These are phyloP conservation scores for Dromaius novaehollandiae DNA, from an alignment of 2,113 vertebrate genomes.

Conservation along the genomic window DNA sequence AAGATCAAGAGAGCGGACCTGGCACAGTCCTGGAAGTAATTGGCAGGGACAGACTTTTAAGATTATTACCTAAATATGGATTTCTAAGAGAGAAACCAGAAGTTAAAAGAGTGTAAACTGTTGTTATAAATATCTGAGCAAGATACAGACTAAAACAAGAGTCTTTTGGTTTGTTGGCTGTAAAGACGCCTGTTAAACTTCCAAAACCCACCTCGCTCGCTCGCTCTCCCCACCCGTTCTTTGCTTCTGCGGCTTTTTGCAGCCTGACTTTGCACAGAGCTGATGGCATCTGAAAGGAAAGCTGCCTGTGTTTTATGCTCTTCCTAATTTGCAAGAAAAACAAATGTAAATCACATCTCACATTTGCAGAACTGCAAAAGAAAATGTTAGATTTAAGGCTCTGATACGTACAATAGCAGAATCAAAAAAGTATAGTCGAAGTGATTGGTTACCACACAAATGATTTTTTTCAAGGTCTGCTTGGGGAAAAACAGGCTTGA, in stretches of 20 bases:
- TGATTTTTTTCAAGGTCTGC: background rate
- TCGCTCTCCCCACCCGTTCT: background rate
- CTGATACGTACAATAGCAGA: background rate
- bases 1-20: background rate
- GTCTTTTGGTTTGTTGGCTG: slow-evolving; percentile 2
- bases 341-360: slow-evolving; percentile 47
- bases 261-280: background rate
- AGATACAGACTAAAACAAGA: slow-evolving; percentile 37
- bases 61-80: slow-evolving; percentile 45
- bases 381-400: slow-evolving; percentile 47
- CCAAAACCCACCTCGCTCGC: background rate
- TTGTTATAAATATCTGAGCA: slow-evolving; percentile 30
- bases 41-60: slow-evolving; percentile 25
- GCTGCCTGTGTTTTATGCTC: slow-evolving; percentile 28
- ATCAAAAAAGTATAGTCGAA: background rate
- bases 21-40: slow-evolving; percentile 27
- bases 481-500: slow-evolving; percentile 9
- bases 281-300: background rate
- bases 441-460: background rate
- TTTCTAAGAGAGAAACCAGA: slow-evolving; percentile 40
- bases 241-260: slow-evolving; percentile 13
- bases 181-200: slow-evolving; percentile 38
- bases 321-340: slow-evolving; percentile 62
- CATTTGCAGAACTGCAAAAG: background rate
- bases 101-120: slow-evolving; percentile 19